Evolutionary conservation across 2,888 invertebrate species (phyloP), one percentile per base, ranked within the genome.

Genomic region (Drosophila helvetica): DNA sequence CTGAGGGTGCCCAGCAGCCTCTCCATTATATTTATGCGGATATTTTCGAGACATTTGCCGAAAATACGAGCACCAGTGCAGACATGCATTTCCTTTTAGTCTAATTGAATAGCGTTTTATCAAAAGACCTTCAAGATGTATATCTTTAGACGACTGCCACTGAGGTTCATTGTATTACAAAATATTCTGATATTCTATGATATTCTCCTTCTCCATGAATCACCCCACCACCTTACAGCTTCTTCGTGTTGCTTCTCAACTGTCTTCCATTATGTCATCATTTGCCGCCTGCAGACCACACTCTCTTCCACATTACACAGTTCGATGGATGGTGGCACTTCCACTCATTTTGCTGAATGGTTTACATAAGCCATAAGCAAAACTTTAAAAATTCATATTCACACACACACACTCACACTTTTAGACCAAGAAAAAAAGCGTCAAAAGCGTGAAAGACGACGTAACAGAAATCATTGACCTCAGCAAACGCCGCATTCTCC

Each of bases 391-490:
- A 74, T 68, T 83, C 79, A 82, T 83, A 86, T 83, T 82, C 84
- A 86, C 80, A 75, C 79, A 45, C 7, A 42, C 68, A 47, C 22
- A 22, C 22, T 3, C 22, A 22, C 22, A 22, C 51, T 27, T 63
- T 56, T 56, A 45, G 42, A 59, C 48, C 54, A 61, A 56, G 63
- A 51, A 46, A 71, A 69, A 77, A 77, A 86, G 70, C 79, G 83
- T 83, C 70, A 83, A 83, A 77, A 77, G 74, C 77, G 63, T 77
- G 72, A 75, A 76, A 82, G 77, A 80, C 80, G 77, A 69, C 83
- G 73, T 77, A 74, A 78, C 79, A 84, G 84, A 84, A 86, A 84
- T 78, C 84, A 78, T 84, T 84, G 84, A 84, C 84, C 84, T 84
- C 87, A 78, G 71, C 86, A 79, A 69, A 71, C 57, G 71, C 65